Evolutionary conservation across 2,888 invertebrate genomes (phyloP).

Genomic region (Mythimna impura): DNA sequence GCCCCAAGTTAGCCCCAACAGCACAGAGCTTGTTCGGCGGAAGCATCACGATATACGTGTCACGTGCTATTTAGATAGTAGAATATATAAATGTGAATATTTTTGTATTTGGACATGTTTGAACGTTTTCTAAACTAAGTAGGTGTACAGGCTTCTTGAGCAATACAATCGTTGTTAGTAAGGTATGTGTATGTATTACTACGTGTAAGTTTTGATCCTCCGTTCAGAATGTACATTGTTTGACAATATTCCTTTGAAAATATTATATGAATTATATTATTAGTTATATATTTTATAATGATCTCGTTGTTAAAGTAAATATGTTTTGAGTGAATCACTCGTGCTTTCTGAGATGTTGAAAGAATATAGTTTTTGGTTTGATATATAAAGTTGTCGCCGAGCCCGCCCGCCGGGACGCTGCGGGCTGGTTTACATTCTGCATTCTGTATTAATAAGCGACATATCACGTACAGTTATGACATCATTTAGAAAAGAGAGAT

Average conservation of each 20-base stretch:
- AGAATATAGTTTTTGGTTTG: conserved; percentile 6
- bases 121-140: conserved; percentile 50
- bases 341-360: neutral
- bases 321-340: conserved; percentile 13
- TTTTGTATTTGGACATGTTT: conserved; percentile 62
- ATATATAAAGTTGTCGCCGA: neutral
- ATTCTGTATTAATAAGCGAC: conserved; percentile 20
- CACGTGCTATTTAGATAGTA: conserved; percentile 33
- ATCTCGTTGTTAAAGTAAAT: conserved; percentile 31
- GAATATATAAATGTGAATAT: conserved; percentile 53
- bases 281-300: conserved; percentile 36
- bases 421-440: neutral
- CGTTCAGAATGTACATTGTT: conserved; percentile 27
- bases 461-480: conserved; percentile 44
- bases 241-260: conserved; percentile 31
- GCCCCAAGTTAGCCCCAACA: conserved; percentile 23
- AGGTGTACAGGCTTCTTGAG: conserved; percentile 35
- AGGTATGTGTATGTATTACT: conserved; percentile 23
- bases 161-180: conserved; percentile 50
- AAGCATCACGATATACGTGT: conserved; percentile 21
- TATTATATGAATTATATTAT: conserved; percentile 28
- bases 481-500: conserved; percentile 27
- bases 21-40: conserved; percentile 32
- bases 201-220: conserved; percentile 34
- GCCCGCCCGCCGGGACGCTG: neutral